phyloP scores from a whole-genome alignment of 1,140 invertebrate genomes.

The Drosophila micromelanica region DNA sequence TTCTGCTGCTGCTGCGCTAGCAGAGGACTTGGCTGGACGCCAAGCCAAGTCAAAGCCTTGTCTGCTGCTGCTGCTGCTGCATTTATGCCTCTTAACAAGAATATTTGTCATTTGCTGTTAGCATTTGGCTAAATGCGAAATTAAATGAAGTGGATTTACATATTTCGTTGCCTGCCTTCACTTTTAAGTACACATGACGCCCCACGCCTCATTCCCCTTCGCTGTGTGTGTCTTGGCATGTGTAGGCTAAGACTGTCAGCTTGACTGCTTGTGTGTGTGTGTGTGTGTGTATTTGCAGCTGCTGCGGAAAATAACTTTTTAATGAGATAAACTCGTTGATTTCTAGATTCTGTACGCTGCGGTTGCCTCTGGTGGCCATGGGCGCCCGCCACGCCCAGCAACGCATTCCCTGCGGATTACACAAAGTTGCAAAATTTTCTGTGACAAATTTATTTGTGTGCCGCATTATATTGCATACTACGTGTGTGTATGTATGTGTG shows the following conservation, averaged over 20 bases:
- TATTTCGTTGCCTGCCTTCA: constrained; percentile 75
- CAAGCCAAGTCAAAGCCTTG: constrained; percentile 54
- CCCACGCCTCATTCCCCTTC: background rate
- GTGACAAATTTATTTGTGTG: constrained; percentile 82
- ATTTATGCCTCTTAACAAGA: constrained; percentile 82
- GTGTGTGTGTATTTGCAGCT: constrained; percentile 73
- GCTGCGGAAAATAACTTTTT: constrained; percentile 83
- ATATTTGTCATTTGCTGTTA: constrained; percentile 83
- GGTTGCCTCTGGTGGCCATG: constrained; percentile 71
- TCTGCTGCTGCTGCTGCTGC: constrained; percentile 32
- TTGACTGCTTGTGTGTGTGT: constrained; percentile 30
- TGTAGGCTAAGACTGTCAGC: constrained; percentile 64
- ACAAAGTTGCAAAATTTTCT: constrained; percentile 82
- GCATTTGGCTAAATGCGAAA: constrained; percentile 83
- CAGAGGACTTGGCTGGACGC: constrained; percentile 6
- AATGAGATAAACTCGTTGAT: constrained; percentile 83
- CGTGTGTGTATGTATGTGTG: constrained; percentile 7
- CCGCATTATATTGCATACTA: constrained; percentile 73
- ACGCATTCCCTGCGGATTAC: constrained; percentile 71
- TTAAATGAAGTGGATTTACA: constrained; percentile 83
- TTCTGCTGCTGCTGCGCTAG: no score
- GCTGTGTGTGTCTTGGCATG: constrained; percentile 56
- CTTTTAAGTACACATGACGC: constrained; percentile 75
- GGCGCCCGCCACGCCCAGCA: constrained; percentile 27
- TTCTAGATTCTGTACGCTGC: constrained; percentile 78